phyloP scores from a whole-genome alignment of 1,140 invertebrate species.

The Gonioctena quinquepunctata region DNA sequence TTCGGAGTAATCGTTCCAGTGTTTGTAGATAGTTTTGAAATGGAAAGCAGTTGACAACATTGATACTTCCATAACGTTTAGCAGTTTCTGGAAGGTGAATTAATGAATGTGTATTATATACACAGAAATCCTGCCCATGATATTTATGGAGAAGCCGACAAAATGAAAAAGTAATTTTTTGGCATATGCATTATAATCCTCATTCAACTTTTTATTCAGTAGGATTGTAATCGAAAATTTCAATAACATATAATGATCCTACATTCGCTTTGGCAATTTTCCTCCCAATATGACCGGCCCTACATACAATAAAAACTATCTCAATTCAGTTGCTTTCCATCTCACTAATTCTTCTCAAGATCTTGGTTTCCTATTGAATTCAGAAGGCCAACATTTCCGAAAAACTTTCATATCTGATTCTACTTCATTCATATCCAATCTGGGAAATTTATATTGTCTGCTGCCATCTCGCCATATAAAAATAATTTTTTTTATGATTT shows the following conservation, averaged over 20 bases:
- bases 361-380: constrained; percentile 29
- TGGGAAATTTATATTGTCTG: constrained; percentile 8
- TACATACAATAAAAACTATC: constrained; percentile 30
- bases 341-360: constrained; percentile 16
- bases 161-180: constrained; percentile 22
- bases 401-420: neutral
- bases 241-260: constrained; percentile 17
- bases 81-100: constrained; percentile 25
- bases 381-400: constrained; percentile 18
- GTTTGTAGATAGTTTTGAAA: constrained; percentile 17
- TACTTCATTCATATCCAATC: constrained; percentile 5
- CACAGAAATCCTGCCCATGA: constrained; percentile 25
- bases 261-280: constrained; percentile 8
- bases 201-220: constrained; percentile 13
- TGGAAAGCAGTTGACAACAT: constrained; percentile 22
- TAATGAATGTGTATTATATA: constrained; percentile 27
- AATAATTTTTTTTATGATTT: constrained; percentile 10
- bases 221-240: constrained; percentile 20
- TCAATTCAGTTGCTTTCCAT: constrained; percentile 34
- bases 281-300: constrained; percentile 22
- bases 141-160: constrained; percentile 16
- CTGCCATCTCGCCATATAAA: constrained; percentile 13
- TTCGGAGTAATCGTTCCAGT: constrained; percentile 15
- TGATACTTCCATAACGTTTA: constrained; percentile 17
- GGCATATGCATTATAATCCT: constrained; percentile 20